Evolutionary conservation across 2,797 vertebrate genomes (phyloP).

Genomic region (Mormyrus hasselquistii): DNA sequence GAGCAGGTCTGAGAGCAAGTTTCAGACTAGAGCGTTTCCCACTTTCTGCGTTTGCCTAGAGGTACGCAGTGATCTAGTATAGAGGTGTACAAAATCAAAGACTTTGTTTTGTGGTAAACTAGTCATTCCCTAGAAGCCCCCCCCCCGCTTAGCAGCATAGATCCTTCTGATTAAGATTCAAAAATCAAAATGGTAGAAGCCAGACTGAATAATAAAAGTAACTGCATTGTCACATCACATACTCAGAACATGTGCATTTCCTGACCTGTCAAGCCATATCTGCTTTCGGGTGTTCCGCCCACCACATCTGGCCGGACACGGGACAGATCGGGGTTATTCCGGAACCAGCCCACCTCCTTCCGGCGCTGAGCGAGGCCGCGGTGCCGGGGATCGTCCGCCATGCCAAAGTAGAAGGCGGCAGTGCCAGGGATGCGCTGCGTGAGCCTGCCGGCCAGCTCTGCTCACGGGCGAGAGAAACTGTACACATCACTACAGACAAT

Average conservation of each 20-base stretch:
- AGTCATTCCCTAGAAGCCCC: not conserved
- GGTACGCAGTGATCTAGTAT: not conserved
- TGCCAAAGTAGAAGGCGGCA: conserved; percentile 67
- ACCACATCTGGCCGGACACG: conserved; percentile 54
- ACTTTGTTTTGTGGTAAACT: not conserved
- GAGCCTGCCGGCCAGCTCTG: conserved; percentile 59
- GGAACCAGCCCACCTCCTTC: conserved; percentile 70
- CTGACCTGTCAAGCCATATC: conserved; percentile 66
- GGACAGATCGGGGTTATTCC: conserved; percentile 42
- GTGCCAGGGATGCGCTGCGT: conserved; percentile 52
- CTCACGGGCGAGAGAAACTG: not conserved
- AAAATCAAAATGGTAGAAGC: not conserved
- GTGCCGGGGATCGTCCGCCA: conserved; percentile 57
- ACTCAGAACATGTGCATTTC: not conserved
- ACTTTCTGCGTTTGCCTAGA: not conserved
- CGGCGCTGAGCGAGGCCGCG: conserved; percentile 62
- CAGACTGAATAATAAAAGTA: not conserved
- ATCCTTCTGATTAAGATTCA: not conserved
- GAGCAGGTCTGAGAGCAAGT: not conserved
- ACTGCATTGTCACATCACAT: not conserved
- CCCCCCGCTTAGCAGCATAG: not conserved
- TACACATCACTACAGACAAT: not conserved
- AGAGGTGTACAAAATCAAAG: not conserved
- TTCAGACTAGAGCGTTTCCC: not conserved
- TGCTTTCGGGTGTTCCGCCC: conserved; percentile 48